phyloP scores from a whole-genome alignment of 1,140 invertebrate species.

The Sarcophaga peregrina region DNA sequence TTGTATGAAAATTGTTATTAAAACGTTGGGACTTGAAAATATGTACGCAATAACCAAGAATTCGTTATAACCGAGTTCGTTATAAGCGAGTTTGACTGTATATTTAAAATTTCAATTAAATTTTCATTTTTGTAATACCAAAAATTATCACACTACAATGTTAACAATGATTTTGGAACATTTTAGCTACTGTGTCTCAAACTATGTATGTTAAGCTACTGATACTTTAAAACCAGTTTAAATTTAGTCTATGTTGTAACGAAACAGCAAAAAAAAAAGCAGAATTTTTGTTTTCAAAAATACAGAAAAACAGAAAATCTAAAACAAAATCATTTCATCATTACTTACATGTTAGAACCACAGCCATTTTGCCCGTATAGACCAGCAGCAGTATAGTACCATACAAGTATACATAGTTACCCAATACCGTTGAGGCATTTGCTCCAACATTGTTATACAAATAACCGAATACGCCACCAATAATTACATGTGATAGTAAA shows the following conservation, averaged over 20 bases:
- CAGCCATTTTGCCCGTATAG: conserved; percentile 95
- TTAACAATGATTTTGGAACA: too few species aligned
- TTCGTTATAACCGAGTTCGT: too few species aligned
- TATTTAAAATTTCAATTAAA: too few species aligned
- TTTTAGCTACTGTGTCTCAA: too few species aligned
- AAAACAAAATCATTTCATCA: background rate
- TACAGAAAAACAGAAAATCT: background rate
- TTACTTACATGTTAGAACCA: conserved; percentile 92
- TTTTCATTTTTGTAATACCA: too few species aligned
- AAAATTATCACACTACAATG: too few species aligned
- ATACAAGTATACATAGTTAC: conserved; percentile 93
- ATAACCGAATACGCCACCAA: conserved; percentile 89
- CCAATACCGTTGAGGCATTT: conserved; percentile 84
- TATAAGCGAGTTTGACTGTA: too few species aligned
- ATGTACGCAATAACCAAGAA: too few species aligned
- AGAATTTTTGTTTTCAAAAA: too few species aligned
- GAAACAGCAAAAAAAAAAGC: too few species aligned
- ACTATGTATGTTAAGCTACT: background rate
- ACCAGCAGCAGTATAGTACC: conserved; percentile 90
- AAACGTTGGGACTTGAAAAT: too few species aligned
- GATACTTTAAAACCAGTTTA: background rate
- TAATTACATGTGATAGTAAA: conserved; percentile 79
- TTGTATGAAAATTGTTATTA: too few species aligned
- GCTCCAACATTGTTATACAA: conserved; percentile 88
- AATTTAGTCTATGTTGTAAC: background rate